phyloP scores from a whole-genome alignment of 2,113 vertebrate genomes.

The Apaloderma vittatum region DNA sequence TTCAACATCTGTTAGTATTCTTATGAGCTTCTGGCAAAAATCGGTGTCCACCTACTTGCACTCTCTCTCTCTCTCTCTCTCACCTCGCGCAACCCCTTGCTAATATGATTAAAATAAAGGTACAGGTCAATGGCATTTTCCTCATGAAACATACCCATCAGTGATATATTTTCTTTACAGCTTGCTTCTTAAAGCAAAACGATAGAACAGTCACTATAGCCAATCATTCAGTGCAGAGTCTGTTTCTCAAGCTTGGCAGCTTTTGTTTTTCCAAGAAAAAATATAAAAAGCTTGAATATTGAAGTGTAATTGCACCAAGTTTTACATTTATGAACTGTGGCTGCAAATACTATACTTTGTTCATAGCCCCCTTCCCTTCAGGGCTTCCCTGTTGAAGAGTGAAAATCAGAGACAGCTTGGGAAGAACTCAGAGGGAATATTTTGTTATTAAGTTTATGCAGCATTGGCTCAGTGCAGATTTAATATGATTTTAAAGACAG shows the following conservation, averaged over 20 bases:
- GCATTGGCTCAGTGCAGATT: slow-evolving; percentile 14
- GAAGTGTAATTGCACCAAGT: background rate
- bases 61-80: background rate
- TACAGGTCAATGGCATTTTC: background rate
- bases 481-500: slow-evolving; percentile 45
- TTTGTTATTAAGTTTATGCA: slow-evolving; percentile 4
- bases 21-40: background rate
- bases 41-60: background rate
- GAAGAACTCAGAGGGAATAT: background rate
- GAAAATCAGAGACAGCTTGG: slow-evolving; percentile 2
- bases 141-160: background rate
- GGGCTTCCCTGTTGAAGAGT: background rate
- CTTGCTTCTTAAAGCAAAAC: background rate
- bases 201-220: background rate
- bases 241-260: background rate
- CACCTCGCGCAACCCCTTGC: no score
- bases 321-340: background rate
- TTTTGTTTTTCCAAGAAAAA: slow-evolving; percentile 4
- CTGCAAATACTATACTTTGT: background rate
- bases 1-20: background rate
- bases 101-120: background rate
- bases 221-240: background rate
- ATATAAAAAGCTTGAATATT: background rate
- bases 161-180: background rate
- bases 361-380: background rate